Percentiles rank a stretch among this genome's conserved stretches.
These are phyloP conservation scores for Petrocephalus schoutedeni DNA, from an alignment of 2,797 vertebrate species.

Conservation along the genomic window DNA sequence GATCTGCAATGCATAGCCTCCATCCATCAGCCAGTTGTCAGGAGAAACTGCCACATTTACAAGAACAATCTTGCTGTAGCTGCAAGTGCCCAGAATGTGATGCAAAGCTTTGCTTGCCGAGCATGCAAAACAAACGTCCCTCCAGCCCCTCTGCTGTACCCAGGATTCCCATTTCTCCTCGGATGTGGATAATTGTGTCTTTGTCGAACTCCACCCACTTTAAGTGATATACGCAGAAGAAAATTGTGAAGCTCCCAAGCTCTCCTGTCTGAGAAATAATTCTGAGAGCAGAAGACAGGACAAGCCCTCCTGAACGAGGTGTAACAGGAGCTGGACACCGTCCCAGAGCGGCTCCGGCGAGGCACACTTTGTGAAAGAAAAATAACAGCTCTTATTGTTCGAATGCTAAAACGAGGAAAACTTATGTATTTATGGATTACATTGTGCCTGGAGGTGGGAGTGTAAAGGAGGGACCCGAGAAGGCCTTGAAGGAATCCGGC, in stretches of 20 bases:
- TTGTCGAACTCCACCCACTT: neutral
- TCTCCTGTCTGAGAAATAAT: neutral
- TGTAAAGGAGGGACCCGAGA: neutral
- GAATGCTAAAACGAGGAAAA: neutral
- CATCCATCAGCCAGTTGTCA: neutral
- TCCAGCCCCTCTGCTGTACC: neutral
- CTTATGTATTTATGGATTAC: slow-evolving; percentile 5
- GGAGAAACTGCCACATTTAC: neutral
- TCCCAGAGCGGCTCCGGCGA: neutral
- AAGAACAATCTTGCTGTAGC: neutral
- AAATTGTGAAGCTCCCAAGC: neutral
- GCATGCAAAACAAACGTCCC: neutral
- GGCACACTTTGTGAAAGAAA: neutral
- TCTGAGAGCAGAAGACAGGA: neutral
- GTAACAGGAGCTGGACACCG: neutral
- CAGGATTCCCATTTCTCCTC: neutral
- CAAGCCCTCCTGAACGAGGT: neutral
- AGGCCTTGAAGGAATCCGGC: neutral
- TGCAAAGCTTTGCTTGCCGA: neutral
- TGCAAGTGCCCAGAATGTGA: neutral
- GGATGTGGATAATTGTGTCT: neutral
- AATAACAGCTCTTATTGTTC: slow-evolving; percentile 4
- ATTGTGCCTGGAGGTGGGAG: neutral
- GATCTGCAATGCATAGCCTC: neutral
- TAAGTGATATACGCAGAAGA: neutral